Percentiles rank a stretch among this genome's conserved stretches.
phyloP scores from a whole-genome alignment of 2,113 vertebrate species.

The Donacobius atricapilla region DNA sequence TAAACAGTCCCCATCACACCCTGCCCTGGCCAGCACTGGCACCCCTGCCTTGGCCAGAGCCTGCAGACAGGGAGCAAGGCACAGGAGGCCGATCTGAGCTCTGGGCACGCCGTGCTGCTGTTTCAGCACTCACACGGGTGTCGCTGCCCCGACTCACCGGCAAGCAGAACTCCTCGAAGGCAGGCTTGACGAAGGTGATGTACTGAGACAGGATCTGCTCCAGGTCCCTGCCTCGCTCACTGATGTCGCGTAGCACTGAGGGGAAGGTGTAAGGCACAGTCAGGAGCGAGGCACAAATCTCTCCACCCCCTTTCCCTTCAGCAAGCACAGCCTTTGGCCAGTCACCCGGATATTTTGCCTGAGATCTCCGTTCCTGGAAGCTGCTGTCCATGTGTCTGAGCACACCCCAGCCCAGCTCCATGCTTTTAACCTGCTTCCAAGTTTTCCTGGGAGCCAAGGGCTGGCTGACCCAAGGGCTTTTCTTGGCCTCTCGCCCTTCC shows the following conservation, averaged over 20 bases:
- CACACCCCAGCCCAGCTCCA: background rate
- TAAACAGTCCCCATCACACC: background rate
- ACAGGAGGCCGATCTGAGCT: background rate
- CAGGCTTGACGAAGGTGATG: conserved; percentile 96
- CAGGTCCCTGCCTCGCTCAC: conserved; percentile 88
- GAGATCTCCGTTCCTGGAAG: background rate
- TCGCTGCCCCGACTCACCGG: conserved; percentile 80
- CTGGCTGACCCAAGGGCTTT: background rate
- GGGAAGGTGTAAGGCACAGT: background rate
- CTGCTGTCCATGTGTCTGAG: background rate
- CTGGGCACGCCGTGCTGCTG: background rate
- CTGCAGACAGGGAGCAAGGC: background rate
- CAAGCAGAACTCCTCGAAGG: conserved; percentile 98
- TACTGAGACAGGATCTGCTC: conserved; percentile 94
- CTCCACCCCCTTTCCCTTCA: background rate
- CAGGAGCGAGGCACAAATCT: background rate
- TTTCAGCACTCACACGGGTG: fast-evolving
- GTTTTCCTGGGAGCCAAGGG: background rate
- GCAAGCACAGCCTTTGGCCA: background rate
- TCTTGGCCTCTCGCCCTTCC: background rate
- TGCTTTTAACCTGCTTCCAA: background rate
- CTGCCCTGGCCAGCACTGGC: background rate
- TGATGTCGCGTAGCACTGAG: conserved; percentile 92
- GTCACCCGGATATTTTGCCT: fast-evolving
- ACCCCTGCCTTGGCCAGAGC: background rate